Evolutionary conservation across 1,140 invertebrate genomes (phyloP), one percentile per base, ranked within the genome.

Genomic region (Danaus plexippus): DNA sequence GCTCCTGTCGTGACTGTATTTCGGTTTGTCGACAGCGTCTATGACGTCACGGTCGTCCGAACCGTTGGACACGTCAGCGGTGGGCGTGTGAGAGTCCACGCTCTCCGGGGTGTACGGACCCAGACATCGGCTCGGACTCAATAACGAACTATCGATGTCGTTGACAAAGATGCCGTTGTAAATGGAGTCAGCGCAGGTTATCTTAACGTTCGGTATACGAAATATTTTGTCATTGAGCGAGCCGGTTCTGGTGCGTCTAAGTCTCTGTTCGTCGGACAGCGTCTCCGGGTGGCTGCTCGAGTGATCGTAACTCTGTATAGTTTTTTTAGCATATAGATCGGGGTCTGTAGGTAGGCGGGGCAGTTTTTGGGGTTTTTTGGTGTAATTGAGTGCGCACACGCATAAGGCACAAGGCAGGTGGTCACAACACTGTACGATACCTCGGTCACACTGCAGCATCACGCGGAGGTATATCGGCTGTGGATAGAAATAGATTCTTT

Each of bases 401-500:
- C 64, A 65, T 11, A 73, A 47, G 47, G 46, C 71, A 73, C 57
- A 66, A 44, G 63, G 73, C n/a, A 80, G 80, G 73, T 77, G 75
- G 60, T 84, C 77, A 82, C 90, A 90, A 88, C 92, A 93, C 76
- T 88, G 88, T 87, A 93, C 88, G 84, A 88, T 94, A 94, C 94
- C 94, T 94, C 93, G 89, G 73, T 93, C 90, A 73, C 87, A 86
- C 77, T 90, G 88, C 69, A 95, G 89, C 73, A 89, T 87, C 80
- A 92, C 88, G 76, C 89, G 91, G 77, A 95, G 90, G 89, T 92
- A 95, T 84, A 95, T 94, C 75, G 94, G 94, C 94, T 96, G 91
- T 51, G 92, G 91, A 74, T 58, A 72, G 18, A 74, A 32, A 32
- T 32, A 32, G 7, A 32, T 32, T 4, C 22, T 32, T 4, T 32